phyloP scores from a whole-genome alignment of 2,888 invertebrate genomes.

The Cheilosia impressa region DNA sequence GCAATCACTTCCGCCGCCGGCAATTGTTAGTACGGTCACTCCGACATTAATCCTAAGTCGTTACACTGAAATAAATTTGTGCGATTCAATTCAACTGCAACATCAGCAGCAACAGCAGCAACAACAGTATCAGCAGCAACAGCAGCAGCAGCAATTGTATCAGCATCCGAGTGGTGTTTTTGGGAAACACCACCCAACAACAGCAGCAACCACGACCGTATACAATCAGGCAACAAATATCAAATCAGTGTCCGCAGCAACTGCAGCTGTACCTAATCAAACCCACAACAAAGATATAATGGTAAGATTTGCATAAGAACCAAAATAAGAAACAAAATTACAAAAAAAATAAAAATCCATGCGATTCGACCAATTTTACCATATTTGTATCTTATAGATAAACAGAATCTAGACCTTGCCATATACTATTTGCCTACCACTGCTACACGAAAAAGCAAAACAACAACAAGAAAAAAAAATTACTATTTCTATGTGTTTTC shows the following conservation, averaged over 20 bases:
- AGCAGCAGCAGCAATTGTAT: conserved; percentile 62
- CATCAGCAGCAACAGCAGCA: conserved; percentile 79
- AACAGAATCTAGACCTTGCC: conserved; percentile 68
- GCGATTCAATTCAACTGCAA: conserved; percentile 78
- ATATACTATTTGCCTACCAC: conserved; percentile 61
- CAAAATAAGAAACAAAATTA: conserved; percentile 10
- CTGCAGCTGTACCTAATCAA: conserved; percentile 76
- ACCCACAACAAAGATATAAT: conserved; percentile 79
- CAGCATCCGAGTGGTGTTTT: conserved; percentile 55
- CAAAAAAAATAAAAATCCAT: conserved; percentile 13
- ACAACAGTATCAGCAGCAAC: conserved; percentile 75
- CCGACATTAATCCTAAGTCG: conserved; percentile 78
- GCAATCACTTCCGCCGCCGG: conserved; percentile 54
- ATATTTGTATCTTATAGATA: conserved; percentile 35
- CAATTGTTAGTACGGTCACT: conserved; percentile 75
- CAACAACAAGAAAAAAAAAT: background rate
- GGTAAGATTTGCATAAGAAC: conserved; percentile 79
- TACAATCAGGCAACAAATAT: conserved; percentile 46
- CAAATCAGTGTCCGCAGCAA: conserved; percentile 75
- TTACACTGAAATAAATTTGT: conserved; percentile 78
- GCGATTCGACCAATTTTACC: conserved; percentile 38
- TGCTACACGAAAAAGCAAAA: conserved; percentile 42
- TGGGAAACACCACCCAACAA: conserved; percentile 55
- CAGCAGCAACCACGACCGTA: conserved; percentile 44
- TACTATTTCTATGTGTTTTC: conserved; percentile 16